Evolutionary conservation across 2,113 vertebrate species (phyloP).

Genomic region (Diphyllodes magnificus): DNA sequence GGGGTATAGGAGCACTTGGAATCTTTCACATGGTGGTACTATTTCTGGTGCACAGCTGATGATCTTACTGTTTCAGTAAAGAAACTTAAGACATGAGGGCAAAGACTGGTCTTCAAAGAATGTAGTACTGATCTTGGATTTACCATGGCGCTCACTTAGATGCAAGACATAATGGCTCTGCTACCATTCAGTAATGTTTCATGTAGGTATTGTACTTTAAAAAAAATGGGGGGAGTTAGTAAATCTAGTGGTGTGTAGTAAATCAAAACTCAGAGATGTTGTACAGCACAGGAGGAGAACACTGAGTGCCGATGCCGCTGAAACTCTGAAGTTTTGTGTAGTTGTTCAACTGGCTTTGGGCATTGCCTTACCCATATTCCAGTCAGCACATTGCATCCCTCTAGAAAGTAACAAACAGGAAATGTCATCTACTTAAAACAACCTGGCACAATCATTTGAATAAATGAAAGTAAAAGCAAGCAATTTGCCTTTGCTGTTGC

Average conservation of each 20-base stretch:
- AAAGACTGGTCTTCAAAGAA: background rate
- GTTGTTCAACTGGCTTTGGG: background rate
- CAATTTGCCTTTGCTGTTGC: background rate
- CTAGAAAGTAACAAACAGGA: background rate
- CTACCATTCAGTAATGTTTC: background rate
- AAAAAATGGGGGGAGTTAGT: background rate
- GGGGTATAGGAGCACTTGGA: background rate
- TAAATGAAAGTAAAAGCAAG: background rate
- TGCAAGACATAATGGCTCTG: background rate
- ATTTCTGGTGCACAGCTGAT: background rate
- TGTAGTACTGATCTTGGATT: background rate
- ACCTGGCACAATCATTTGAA: background rate
- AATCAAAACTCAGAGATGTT: background rate
- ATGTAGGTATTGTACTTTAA: background rate
- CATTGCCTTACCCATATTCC: background rate
- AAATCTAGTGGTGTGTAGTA: background rate
- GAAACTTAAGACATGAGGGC: background rate
- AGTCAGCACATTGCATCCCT: background rate
- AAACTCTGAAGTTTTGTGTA: background rate
- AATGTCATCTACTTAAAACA: background rate
- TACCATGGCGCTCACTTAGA: background rate
- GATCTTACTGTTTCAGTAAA: background rate
- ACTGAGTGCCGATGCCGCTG: background rate
- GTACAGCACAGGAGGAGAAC: background rate
- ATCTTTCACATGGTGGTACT: background rate